A percentile compares a stretch with the other conserved stretches of the same genome.
Conservation (phyloP, 2,888 invertebrate genomes). For the Drosophila sordidula region DNA sequence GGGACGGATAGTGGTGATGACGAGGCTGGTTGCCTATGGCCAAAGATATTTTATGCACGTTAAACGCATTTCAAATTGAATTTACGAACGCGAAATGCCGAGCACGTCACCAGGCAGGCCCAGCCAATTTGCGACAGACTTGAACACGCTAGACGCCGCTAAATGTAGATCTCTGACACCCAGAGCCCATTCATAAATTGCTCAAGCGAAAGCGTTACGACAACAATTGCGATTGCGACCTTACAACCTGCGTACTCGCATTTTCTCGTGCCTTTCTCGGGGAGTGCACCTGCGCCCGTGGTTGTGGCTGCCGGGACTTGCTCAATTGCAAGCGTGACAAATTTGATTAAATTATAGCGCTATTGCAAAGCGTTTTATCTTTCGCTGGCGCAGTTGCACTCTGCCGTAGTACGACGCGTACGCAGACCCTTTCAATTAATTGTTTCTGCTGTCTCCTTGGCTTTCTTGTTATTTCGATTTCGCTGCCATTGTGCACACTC, state of each 20-base stretch:
- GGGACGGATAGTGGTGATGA: slow-evolving; percentile 5
- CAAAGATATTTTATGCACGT: slow-evolving; percentile 54
- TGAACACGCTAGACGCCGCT: background rate
- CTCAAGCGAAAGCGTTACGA: slow-evolving; percentile 22
- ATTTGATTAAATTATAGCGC: slow-evolving; percentile 81
- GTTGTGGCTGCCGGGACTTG: slow-evolving; percentile 35
- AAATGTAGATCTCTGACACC: slow-evolving; percentile 18
- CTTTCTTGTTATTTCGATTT: slow-evolving; percentile 37
- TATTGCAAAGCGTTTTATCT: slow-evolving; percentile 80
- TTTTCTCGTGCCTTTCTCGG: background rate
- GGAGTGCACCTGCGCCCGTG: background rate
- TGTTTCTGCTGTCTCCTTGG: slow-evolving; percentile 63
- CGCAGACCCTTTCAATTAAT: slow-evolving; percentile 71
- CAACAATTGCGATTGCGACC: slow-evolving; percentile 15
- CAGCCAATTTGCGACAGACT: background rate
- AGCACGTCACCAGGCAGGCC: slow-evolving; percentile 7
- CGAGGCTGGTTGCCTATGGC: slow-evolving; percentile 29
- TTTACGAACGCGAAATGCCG: slow-evolving; percentile 53
- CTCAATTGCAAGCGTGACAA: slow-evolving; percentile 80
- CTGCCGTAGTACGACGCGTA: slow-evolving; percentile 53
- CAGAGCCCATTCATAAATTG: slow-evolving; percentile 68
- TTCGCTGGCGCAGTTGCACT: slow-evolving; percentile 66
- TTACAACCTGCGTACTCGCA: background rate
- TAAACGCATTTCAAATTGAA: slow-evolving; percentile 74
- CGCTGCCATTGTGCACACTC: slow-evolving; percentile 44